Evolutionary conservation across 2,797 vertebrate species (phyloP), one percentile per base, ranked within the genome.

Genomic region (Cyprinodon diabolis): DNA sequence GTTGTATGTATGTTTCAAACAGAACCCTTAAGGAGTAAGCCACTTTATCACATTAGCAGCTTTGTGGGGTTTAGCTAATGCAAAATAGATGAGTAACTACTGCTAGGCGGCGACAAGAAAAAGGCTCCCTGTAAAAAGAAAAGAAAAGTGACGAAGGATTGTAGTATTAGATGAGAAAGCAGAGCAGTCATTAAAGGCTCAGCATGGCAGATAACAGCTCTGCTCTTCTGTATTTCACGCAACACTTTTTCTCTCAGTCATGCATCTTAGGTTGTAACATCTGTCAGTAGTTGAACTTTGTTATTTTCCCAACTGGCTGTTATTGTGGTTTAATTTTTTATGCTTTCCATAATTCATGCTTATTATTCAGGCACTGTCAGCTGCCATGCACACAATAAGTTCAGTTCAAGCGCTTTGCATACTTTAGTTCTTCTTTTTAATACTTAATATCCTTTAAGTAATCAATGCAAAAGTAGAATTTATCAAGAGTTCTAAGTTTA

Each of bases 81-180:
- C 70, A 86, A 88, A 86, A 81, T 81, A 84, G 69, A 88, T 77
- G 78, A 84, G 75, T 82, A 71, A 83, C 84, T 81, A 78, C 14
- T 79, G 48, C 66, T 51, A 30, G 63, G 71, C 60, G 68, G 80
- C 79, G 76, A 66, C 25, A 2, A 6, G 63, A 71, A 68, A 85
- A 71, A 12, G 54, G 45, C 71, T 76, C 60, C 63, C 37, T 76
- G 66, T 19, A 77, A 71, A 73, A 67, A 57, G 68, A 78, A 68
- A 23, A 58, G 58, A 69, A 25, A 0, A 1, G 10, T 48, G 62
- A 62, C 7, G 48, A 68, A 74, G 54, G 47, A 58, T 69, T 66
- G 40, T 25, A 5, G 5, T 30, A 25, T 57, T 11, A 25, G 35
- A 75, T 23, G 52, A 56, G 65, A 60, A 49, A 58, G 43, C 56